Conservation (phyloP, 2,888 invertebrate species). For the Mimumesa dahlbomi region DNA sequence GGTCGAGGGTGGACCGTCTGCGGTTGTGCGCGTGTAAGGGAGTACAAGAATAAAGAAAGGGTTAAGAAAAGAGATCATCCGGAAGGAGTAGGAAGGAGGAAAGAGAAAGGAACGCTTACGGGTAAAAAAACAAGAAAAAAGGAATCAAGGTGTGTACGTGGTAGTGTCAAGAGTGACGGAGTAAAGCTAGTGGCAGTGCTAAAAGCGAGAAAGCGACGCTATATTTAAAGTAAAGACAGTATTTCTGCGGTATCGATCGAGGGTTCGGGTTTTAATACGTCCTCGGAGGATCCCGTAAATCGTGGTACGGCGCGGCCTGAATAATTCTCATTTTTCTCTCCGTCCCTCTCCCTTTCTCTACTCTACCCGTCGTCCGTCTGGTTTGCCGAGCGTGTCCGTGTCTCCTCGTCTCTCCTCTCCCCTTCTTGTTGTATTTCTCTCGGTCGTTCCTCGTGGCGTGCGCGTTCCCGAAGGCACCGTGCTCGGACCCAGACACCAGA, state of each 20-base stretch:
- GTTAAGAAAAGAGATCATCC: neutral
- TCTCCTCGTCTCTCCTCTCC: neutral
- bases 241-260: conserved; percentile 18
- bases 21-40: conserved; percentile 22
- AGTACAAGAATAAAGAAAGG: conserved; percentile 38
- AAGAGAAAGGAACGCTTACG: conserved; percentile 21
- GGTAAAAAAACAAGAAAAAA: conserved; percentile 2
- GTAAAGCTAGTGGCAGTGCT: conserved; percentile 16
- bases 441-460: conserved; percentile 55
- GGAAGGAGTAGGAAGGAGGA: conserved; percentile 1
- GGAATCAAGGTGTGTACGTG: conserved; percentile 12
- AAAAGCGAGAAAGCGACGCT: neutral
- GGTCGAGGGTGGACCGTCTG: conserved; percentile 32
- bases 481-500: conserved; percentile 20
- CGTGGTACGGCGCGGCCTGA: neutral
- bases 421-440: conserved; percentile 8
- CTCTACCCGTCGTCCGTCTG: conserved; percentile 7
- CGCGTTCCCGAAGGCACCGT: conserved; percentile 50
- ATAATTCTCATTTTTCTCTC: neutral
- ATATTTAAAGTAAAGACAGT: no score
- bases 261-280: neutral
- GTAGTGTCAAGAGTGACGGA: conserved; percentile 13
- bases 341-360: neutral
- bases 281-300: conserved; percentile 2
- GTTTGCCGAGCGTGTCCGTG: neutral